Evolutionary conservation across 2,113 vertebrate genomes (phyloP), one percentile per base, ranked within the genome.

Genomic region (Solea solea): DNA sequence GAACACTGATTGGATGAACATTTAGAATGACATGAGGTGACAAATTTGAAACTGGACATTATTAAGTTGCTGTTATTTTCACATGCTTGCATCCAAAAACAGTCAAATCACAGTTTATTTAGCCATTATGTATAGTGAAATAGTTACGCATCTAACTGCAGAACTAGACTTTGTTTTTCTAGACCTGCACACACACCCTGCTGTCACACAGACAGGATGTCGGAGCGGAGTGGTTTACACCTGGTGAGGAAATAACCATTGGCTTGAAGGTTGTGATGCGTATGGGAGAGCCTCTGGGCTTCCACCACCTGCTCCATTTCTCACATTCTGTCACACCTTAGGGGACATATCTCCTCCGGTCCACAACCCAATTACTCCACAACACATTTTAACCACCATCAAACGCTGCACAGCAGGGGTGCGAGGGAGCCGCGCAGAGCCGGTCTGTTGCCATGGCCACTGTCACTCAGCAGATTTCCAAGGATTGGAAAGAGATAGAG

Each of bases 281-380:
- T 62, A 48, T 50, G 81, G 84, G 74, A 66, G 72, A 80, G 86
- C 85, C 88, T 82, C 85, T 84, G 88, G 89, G 83, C 79, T 75
- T 64, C 85, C 78, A 82, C 87, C 90, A 90, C 88, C 90, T 90
- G 88, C 86, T 90, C 86, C 60, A 61, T 75, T 90, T 92, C 86
- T 83, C 90, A 90, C 90, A 89, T 90, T 90, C 78, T 92, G 90
- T 89, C 90, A 88, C 90, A 90, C 90, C 82, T 90, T 81, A 76
- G 86, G 85, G 85, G 86, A 88, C 85, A 80, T 69, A 72, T 88
- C 86, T 88, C 88, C 81, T 88, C 86, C 83, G 71, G 72, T 86
- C 86, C 86, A 58, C 86, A 85, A 86, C 85, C 85, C 89, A 92
- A 91, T 92, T 90, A 92, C 88, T 87, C 80, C 73, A 71, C 80